Percentiles rank a stretch among this genome's conserved stretches.
These are phyloP conservation scores for Drosophila aldrichi DNA, from an alignment of 2,888 invertebrate species.

Conservation along the genomic window DNA sequence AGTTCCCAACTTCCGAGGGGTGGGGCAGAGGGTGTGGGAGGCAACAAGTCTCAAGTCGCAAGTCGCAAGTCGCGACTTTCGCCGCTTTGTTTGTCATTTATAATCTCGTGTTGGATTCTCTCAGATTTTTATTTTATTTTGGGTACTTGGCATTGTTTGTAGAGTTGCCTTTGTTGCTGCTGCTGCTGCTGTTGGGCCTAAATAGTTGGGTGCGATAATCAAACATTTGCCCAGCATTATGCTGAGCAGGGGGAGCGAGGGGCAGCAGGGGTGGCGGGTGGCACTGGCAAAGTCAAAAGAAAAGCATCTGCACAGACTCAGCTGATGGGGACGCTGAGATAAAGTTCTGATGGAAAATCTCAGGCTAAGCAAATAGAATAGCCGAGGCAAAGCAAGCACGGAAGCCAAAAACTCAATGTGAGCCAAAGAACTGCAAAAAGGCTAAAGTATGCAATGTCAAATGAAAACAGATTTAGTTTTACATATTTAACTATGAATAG, in stretches of 20 bases:
- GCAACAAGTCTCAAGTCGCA: neutral
- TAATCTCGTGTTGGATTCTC: slow-evolving; percentile 45
- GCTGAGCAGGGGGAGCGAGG: neutral
- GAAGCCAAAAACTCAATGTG: neutral
- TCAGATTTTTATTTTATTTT: neutral
- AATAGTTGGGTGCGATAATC: slow-evolving; percentile 49
- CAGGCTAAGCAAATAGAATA: slow-evolving; percentile 15
- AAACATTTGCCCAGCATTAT: slow-evolving; percentile 34
- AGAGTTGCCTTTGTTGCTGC: slow-evolving; percentile 27
- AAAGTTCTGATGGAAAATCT: slow-evolving; percentile 29
- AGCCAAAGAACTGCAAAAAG: neutral
- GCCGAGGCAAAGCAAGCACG: neutral
- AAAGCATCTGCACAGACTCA: slow-evolving; percentile 6
- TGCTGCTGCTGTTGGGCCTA: slow-evolving; percentile 25
- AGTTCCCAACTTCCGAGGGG: neutral
- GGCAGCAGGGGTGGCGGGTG: neutral
- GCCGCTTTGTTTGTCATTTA: slow-evolving; percentile 60
- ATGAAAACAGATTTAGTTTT: neutral
- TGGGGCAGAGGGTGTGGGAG: neutral
- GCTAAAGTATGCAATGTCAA: neutral
- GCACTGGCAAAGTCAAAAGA: neutral
- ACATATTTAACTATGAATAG: neutral
- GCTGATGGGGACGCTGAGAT: slow-evolving; percentile 40
- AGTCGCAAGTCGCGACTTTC: slow-evolving; percentile 44
- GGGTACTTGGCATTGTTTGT: slow-evolving; percentile 42